Evolutionary conservation across 2,797 vertebrate genomes (phyloP), one percentile per base, ranked within the genome.

Genomic region (Austrolebias charrua): DNA sequence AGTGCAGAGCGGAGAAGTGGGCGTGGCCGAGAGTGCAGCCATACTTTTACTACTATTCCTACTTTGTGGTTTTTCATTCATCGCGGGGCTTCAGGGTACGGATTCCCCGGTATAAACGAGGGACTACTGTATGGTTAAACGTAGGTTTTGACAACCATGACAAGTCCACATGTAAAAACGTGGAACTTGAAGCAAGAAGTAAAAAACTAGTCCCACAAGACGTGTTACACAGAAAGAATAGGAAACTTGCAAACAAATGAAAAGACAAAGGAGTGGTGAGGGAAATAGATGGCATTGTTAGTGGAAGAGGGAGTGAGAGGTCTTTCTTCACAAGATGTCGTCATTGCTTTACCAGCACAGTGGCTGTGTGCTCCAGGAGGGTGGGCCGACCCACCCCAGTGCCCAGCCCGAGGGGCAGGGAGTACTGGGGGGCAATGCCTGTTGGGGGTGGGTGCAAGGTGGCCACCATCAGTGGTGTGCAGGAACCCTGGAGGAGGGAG

Each of bases 391-490:
- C 95, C 92, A 95, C 95, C 93, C 95, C 95, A 79, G 95, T 90
- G 92, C 96, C 95, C 93, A 98, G 93, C 85, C 96, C 95, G 87
- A 99, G 94, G 92, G 97, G 96, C 82, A 98, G 94, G 88, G 97
- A 96, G 88, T 97, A 99, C 94, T 98, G 97, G 90, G 96, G 94
- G 75, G 95, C 94, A 93, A 98, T 92, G 93, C 95, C 96, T 89
- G 96, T 94, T 92, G 95, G 93, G 93, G 96, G 95, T 89, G 96
- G 96, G 93, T 98, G 96, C 90, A 98, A 95, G 90, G 96, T 98
- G 94, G 96, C 96, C 92, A 98, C 96, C 96, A 99, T 97, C 97
- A 98, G 94, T 92, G 97, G 96, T 86, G 96, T 98, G 88, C 97
- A 98, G 96, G 96, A 98, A 94, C 95, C 97, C 97, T 99, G 93